Evolutionary conservation across 2,113 vertebrate genomes (phyloP), one percentile per base, ranked within the genome.

Genomic region (Romanogobio albipinnatus): DNA sequence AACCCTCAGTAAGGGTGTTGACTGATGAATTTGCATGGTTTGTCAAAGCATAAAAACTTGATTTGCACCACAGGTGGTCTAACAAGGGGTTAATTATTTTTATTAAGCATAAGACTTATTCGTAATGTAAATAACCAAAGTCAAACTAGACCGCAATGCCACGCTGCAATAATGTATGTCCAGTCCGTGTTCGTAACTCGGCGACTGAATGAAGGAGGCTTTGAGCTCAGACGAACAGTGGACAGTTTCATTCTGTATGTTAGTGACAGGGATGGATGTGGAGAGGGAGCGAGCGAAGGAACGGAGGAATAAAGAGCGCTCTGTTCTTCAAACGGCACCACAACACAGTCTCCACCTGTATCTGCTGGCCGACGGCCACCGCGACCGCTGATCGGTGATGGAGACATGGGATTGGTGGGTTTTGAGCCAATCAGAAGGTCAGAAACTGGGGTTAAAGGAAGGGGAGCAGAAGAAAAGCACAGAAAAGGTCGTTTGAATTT

Each of bases 301-400:
- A n/a, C 47, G 13, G 51, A 11, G 24, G 82, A 68, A 88, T 86
- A 88, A 88, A 88, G 78, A 77, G 78, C 68, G 81, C 77, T 80
- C 85, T 88, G 87, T 88, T 88, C 77, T 62, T 86, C 70, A 81
- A 78, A 81, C 29, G 70, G 62, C 82, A 15, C 61, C 29, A 59
- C n/a, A 83, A 83, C 70, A 80, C 62, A 76, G 43, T 64, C 61
- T 88, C 85, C 87, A 88, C 87, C 85, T 88, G 87, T 84, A 85
- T 36, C 58, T 22, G 33, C 82, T 88, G 87, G 87, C 83, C 3
- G 6, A 36, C 8, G 6, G 85, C 87, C 87, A 88, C 3, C 5
- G 29, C 13, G 4, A 77, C 64, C 45, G 75, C 79, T 81, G 81
- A 76, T 51, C 85, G 7, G 77, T 61, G 58, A 76, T 9, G 33